These are phyloP conservation scores for Botia kubotai DNA, from an alignment of 2,797 vertebrate species.

Conservation along the genomic window DNA sequence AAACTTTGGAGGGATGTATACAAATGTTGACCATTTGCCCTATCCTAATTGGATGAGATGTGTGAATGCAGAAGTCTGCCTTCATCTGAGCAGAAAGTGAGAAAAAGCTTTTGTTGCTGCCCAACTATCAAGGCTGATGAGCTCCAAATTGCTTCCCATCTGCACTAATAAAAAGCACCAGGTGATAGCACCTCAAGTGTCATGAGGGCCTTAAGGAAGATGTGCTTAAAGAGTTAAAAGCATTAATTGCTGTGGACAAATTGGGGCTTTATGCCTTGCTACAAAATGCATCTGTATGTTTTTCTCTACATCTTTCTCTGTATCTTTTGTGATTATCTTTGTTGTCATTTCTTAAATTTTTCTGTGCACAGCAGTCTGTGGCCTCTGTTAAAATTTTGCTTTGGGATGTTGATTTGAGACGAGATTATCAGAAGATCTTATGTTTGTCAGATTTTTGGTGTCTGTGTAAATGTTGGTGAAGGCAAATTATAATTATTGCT, in stretches of 20 bases:
- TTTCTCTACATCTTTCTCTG: no score
- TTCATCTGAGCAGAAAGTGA: constrained; percentile 56
- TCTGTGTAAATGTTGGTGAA: not conserved
- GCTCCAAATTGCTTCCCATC: constrained; percentile 64
- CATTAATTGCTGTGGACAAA: constrained; percentile 32
- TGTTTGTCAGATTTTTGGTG: not conserved
- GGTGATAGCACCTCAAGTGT: constrained; percentile 47
- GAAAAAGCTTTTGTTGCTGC: constrained; percentile 59
- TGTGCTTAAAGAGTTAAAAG: constrained; percentile 60
- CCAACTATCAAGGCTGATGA: constrained; percentile 65
- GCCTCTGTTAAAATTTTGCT: not conserved
- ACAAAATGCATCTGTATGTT: not conserved
- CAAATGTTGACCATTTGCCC: constrained; percentile 55
- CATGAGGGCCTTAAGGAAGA: constrained; percentile 31
- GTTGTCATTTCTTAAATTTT: not conserved
- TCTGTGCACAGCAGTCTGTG: not conserved
- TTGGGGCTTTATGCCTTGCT: not conserved
- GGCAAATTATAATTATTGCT: not conserved
- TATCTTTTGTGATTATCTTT: not conserved
- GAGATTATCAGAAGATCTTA: not conserved
- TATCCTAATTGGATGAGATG: constrained; percentile 15
- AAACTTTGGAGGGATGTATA: not conserved
- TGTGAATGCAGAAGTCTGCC: constrained; percentile 33
- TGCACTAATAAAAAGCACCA: constrained; percentile 60
- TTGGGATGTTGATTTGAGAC: not conserved